A percentile compares a stretch with the other conserved stretches of the same genome.
These are phyloP conservation scores for Bellardia pandia DNA, from an alignment of 2,888 invertebrate species.

Conservation along the genomic window DNA sequence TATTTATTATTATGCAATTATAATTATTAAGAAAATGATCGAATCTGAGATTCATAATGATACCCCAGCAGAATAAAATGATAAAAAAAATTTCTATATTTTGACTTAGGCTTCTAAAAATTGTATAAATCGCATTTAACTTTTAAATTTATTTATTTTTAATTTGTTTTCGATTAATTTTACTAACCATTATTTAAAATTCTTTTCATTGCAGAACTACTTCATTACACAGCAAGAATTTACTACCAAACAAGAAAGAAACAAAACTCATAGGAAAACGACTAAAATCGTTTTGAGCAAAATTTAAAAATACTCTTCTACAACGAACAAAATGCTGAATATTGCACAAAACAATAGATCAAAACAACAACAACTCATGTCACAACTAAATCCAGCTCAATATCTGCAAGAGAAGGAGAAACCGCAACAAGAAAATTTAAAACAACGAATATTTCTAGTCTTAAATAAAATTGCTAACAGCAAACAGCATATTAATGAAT, in stretches of 20 bases:
- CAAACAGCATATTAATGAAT: constrained; percentile 81
- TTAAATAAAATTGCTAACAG: constrained; percentile 73
- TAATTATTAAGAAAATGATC: too few relatives aligned
- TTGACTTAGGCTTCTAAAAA: too few relatives aligned
- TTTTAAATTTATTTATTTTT: too few relatives aligned
- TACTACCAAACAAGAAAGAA: constrained; percentile 10
- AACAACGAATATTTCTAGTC: constrained; percentile 78
- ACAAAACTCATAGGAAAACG: constrained; percentile 20
- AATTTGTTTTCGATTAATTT: too few relatives aligned
- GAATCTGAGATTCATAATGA: too few relatives aligned
- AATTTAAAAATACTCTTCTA: constrained; percentile 40
- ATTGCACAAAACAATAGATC: constrained; percentile 53
- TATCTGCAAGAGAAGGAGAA: constrained; percentile 28
- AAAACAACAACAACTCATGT: constrained; percentile 28
- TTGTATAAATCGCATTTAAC: too few relatives aligned
- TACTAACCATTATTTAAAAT: neutral
- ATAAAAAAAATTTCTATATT: too few relatives aligned
- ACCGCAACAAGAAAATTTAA: constrained; percentile 27
- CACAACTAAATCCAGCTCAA: constrained; percentile 47
- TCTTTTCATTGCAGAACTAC: constrained; percentile 49
- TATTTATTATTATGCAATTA: too few relatives aligned
- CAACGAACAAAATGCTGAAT: constrained; percentile 71
- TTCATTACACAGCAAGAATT: neutral
- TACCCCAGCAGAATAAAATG: too few relatives aligned
- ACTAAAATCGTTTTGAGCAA: constrained; percentile 23